Percentiles rank a stretch among this genome's conserved stretches.
These are phyloP conservation scores for Tychaedon coryphoeus DNA, from an alignment of 2,113 vertebrate genomes.

Conservation along the genomic window DNA sequence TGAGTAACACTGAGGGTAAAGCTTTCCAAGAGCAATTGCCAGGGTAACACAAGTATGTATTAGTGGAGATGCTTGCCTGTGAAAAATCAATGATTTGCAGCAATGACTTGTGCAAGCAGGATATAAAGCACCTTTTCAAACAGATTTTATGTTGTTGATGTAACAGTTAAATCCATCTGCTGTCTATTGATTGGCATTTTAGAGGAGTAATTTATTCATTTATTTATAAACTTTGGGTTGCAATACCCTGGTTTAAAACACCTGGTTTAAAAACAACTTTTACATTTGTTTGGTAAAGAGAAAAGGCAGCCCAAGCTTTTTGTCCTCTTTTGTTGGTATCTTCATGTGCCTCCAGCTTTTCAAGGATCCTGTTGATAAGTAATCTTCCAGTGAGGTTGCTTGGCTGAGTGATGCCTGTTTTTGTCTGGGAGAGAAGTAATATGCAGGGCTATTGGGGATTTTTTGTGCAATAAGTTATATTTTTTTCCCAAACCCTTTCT, in stretches of 20 bases:
- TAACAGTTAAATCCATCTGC: conserved; percentile 36
- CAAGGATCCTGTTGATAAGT: neutral
- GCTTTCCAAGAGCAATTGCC: conserved; percentile 17
- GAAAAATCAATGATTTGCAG: conserved; percentile 45
- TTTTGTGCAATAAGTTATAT: neutral
- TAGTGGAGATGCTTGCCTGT: conserved; percentile 36
- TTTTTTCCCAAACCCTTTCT: neutral
- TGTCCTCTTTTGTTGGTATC: neutral
- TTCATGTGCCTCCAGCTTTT: neutral
- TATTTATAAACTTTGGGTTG: conserved; percentile 44
- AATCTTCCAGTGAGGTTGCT: neutral
- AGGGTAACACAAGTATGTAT: conserved; percentile 18
- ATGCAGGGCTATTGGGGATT: neutral
- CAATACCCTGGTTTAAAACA: neutral
- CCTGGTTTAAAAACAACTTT: conserved; percentile 36
- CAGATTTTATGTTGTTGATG: neutral
- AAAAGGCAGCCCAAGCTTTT: neutral
- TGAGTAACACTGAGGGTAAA: neutral
- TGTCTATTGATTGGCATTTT: conserved; percentile 46
- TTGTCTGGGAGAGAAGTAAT: neutral
- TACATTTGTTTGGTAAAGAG: neutral
- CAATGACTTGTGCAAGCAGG: conserved; percentile 1
- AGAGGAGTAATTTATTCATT: conserved; percentile 24
- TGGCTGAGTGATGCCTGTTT: neutral
- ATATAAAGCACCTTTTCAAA: conserved; percentile 52